Evolutionary conservation across 2,113 vertebrate species (phyloP), one percentile per base, ranked within the genome.

Genomic region (Rana temporaria): DNA sequence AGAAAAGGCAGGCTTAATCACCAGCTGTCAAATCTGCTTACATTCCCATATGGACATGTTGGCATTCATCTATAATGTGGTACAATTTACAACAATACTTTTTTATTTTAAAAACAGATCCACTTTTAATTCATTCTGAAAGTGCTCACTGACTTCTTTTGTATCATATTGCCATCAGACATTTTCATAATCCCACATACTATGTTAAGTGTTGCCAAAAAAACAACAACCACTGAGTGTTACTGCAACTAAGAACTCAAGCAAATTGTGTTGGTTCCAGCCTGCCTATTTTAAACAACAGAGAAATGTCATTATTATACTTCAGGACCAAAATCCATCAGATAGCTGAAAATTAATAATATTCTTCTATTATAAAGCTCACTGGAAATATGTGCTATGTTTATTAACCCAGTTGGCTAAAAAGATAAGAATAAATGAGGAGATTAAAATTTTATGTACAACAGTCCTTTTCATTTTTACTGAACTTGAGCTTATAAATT

Each of bases 401-500:
- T 48, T 48, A 48, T 48, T 12, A 48, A 48, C 42, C 42, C 9
- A 55, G 19, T 22, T 71, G 48, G 55, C 69, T 12, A 55, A 71
- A 71, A 71, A 55, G 22, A 71, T 48, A 71, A 71, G 69, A 71
- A 55, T 71, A 71, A 71, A 71, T 71, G 48, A 71, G 22, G 22
- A 71, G 69, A 71, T 71, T 71, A 71, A 71, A 52, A 48, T 42
- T 22, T 69, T 69, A 22, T 69, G n/a, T 53, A 71, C 69, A 71
- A 48, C 9, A 24, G 69, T 71, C 22, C 55, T 71, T 71, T 24
- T 71, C 48, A 71, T 71, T 71, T 71, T 48, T 18, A 55, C 19
- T 71, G 55, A 14, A 55, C 30, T 55, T 71, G 69, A 71, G 55
- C 55, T 22, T 26, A 55, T 71, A 55, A 71, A 71, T 71, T 55